Evolutionary conservation across 1,140 invertebrate genomes (phyloP), one percentile per base, ranked within the genome.

Genomic region (Chymomyza costata): DNA sequence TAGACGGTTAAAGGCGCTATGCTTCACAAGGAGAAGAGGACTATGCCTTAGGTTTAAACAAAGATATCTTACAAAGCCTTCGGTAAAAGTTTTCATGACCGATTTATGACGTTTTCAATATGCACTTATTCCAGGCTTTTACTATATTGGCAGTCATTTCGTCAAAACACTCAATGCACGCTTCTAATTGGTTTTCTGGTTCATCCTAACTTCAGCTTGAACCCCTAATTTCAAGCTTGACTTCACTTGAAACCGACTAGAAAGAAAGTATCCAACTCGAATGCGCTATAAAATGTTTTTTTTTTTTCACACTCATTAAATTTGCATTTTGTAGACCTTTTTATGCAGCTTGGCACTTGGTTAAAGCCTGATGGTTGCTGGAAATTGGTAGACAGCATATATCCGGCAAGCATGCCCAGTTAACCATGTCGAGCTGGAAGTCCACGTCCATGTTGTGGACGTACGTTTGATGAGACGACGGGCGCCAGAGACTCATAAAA

Each of bases 401-500:
- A 55, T 64, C 71, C 73, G 73, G 66, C n/a, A n/a, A n/a, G 34
- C 13, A 49, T 57, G 38, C 32, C n/a, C n/a, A n/a, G 25, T 7
- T 11, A n/a, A 18, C 49, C 15, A 17, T 21, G 7, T 32, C 55
- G 49, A n/a, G n/a, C n/a, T n/a, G n/a, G n/a, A n/a, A n/a, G 52
- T 37, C 46, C 13, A 5, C 16, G 16, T 45, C 46, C n/a, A 44
- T 49, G 45, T 17, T 54, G 37, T 3, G 37, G 40, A 35, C 35
- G 25, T 35, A 40, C 13, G 35, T 40, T 30, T 39, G 47, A 53
- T 11, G 30, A 25, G 21, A 28, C 37, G 48, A 30, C 39, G 46
- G 71, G 71, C 71, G 71, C 73, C 71, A 67, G 52, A 51, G 55
- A 45, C 67, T 67, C 71, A 44, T 78, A 78, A 78, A 78, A 78